Percentiles rank a stretch among this genome's conserved stretches.
Conservation (phyloP, 2,888 invertebrate species). For the Calameuta idolon region DNA sequence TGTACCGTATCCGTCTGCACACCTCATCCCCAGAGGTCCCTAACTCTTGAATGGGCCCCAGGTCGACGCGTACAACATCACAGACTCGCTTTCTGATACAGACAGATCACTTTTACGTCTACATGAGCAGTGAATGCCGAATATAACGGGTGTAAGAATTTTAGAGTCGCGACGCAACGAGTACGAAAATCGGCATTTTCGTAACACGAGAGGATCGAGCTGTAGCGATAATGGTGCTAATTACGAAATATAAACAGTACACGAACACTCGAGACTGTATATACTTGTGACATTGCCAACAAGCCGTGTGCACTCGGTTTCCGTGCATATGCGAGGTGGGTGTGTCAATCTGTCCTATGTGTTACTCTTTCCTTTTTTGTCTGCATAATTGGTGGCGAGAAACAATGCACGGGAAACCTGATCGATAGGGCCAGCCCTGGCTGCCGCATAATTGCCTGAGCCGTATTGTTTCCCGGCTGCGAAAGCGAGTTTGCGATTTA, state of each 20-base stretch:
- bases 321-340: background rate
- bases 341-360: background rate
- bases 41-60: background rate
- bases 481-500: background rate
- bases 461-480: constrained; percentile 6
- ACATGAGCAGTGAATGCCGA: background rate
- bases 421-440: background rate
- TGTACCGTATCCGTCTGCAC: background rate
- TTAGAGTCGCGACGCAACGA: background rate
- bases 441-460: constrained; percentile 2
- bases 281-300: background rate
- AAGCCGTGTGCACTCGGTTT: background rate
- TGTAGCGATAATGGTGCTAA: background rate
- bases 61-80: background rate
- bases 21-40: background rate
- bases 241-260: background rate
- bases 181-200: background rate
- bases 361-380: background rate
- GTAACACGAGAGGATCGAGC: background rate
- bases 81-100: background rate
- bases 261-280: background rate
- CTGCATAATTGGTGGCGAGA: constrained; percentile 5
- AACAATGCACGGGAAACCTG: constrained; percentile 4
- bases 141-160: background rate
- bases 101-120: background rate